Evolutionary conservation across 92 coral and sea anemone genomes (phyloP), one percentile per base, ranked within the genome.

Genomic region (Heteractis magnifica): DNA sequence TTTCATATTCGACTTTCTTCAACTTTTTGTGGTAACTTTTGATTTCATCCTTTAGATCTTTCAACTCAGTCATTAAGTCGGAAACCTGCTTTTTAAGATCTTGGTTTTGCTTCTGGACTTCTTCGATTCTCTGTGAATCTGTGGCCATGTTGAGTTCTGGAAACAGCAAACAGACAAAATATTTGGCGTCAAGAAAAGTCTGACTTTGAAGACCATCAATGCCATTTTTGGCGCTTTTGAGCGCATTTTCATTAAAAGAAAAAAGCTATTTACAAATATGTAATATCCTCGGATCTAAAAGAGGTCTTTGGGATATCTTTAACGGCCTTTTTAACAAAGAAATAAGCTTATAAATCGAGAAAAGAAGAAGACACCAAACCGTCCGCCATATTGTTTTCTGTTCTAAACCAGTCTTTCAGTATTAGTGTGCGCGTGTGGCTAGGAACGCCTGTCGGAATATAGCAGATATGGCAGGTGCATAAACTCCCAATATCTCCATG

Each of bases 1-100:
- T 90, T 79, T 94, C 99, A 75, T 94, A 97, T 77, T 97, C 99
- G 0, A 91, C 87, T 77, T 94, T 97, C 89, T 89, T 89, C 51
- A 97, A 84, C 72, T 90, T 91, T 85, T 94, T 93, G 59, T 90
- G 88, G 72, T 83, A 77, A 8, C 89, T 70, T 64, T 92, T 91
- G 6, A 94, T 80, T 77, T 97, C 93, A 44, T 83, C 77, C 14
- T 86, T 87, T 15, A 93, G 76, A 14, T 76, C 81, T 53, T 75
- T 85, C 50, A 92, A 60, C 79, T 95, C 92, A 26, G 84, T 7
- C n/a, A 52, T 83, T 82, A 95, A 80, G 64, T 74, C 89, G 13
- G 78, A 72, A 19, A 88, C 85, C 71, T 86, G 76, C 71, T 95
- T 83, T 80, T 86, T 58, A 18, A 78, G 75, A 1, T 20, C 68